These are phyloP conservation scores for Nomada lathburiana DNA, from an alignment of 2,888 invertebrate genomes.

Conservation along the genomic window DNA sequence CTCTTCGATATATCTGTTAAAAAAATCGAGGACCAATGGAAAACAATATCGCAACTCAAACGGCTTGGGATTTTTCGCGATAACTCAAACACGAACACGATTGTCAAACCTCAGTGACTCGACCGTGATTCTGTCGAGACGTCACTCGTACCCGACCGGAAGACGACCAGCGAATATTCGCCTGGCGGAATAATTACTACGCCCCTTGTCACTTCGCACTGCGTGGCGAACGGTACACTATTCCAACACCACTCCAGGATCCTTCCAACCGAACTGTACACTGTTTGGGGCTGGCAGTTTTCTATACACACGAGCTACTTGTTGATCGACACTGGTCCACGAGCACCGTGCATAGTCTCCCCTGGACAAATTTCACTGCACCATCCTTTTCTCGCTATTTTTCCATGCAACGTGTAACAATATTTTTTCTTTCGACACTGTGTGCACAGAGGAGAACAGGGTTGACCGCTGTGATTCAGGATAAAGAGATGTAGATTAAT, in stretches of 20 bases:
- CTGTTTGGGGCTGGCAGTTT: neutral
- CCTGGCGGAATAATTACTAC: constrained; percentile 17
- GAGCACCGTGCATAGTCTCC: neutral
- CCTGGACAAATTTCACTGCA: neutral
- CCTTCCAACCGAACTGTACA: neutral
- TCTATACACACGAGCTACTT: constrained; percentile 62
- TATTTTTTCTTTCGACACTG: no score
- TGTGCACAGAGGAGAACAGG: no score
- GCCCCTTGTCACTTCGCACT: constrained; percentile 11
- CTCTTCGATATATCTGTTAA: no score
- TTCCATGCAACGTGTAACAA: no score
- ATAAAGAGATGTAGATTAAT: no score
- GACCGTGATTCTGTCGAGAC: constrained; percentile 2
- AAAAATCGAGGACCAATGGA: no score
- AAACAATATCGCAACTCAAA: no score
- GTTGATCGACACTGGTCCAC: constrained; percentile 65
- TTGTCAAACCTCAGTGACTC: constrained; percentile 16
- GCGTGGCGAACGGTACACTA: neutral
- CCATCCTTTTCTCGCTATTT: neutral
- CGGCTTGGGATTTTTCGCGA: no score
- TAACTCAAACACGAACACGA: neutral
- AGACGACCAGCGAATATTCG: constrained; percentile 5
- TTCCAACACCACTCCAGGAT: neutral
- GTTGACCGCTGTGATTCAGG: no score
- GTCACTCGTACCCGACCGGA: constrained; percentile 6